phyloP scores from a whole-genome alignment of 2,113 vertebrate genomes.

The Arizona elegans region DNA sequence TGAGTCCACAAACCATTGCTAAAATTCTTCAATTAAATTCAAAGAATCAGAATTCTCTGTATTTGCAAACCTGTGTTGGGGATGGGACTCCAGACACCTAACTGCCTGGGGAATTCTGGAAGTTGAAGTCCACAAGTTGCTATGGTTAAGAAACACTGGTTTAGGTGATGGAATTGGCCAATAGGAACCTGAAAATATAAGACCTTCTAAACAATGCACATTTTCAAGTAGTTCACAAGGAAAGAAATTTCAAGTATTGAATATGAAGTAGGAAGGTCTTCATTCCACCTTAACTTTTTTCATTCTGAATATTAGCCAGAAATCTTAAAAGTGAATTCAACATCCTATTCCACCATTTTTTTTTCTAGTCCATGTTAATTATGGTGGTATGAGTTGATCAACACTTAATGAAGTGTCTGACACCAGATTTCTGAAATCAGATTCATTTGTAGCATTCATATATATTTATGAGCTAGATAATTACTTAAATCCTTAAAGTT shows the following conservation, averaged over 20 bases:
- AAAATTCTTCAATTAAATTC: neutral
- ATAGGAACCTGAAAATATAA: slow-evolving; percentile 1
- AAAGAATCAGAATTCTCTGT: neutral
- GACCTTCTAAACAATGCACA: neutral
- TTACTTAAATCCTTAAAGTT: slow-evolving; percentile 1
- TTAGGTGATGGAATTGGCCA: neutral
- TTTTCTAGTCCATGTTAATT: neutral
- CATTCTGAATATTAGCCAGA: neutral
- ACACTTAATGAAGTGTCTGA: neutral
- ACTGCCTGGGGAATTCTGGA: neutral
- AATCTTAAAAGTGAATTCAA: neutral
- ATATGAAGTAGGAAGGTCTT: neutral
- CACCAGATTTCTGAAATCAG: neutral
- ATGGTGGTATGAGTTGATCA: slow-evolving; percentile 1
- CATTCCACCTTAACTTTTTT: neutral
- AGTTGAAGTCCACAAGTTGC: neutral
- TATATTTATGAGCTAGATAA: neutral
- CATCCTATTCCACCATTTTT: neutral
- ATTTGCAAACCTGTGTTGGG: neutral
- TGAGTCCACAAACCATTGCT: neutral
- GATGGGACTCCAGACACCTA: too few relatives aligned
- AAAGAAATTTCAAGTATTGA: neutral
- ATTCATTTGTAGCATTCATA: neutral
- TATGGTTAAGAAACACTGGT: neutral
- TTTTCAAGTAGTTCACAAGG: neutral